Conservation (phyloP, 2,113 vertebrate species). For the Atractosteus spatula region DNA sequence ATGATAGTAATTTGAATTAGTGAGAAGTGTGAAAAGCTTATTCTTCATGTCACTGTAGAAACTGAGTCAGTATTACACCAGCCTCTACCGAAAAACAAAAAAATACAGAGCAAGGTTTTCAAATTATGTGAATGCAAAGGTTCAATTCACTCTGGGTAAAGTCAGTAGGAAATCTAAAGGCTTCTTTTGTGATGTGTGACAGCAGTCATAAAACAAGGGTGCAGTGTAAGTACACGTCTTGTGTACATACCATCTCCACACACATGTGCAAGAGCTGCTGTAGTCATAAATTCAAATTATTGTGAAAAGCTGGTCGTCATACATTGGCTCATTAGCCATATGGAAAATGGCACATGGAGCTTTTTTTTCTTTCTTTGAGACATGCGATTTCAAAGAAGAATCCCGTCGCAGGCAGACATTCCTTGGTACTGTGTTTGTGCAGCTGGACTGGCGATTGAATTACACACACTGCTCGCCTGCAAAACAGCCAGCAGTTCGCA, state of each 20-base stretch:
- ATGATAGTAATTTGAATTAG: too few relatives aligned
- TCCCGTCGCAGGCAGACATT: constrained; percentile 86
- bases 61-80: too few relatives aligned
- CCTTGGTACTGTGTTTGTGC: constrained; percentile 89
- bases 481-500: constrained; percentile 73
- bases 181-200: neutral
- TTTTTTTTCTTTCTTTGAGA: constrained; percentile 44
- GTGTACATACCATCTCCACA: constrained; percentile 55
- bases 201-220: neutral
- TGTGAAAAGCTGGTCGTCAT: constrained; percentile 80
- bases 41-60: too few relatives aligned
- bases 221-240: constrained; percentile 64
- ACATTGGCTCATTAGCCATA: constrained; percentile 84
- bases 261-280: constrained; percentile 45
- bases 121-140: too few relatives aligned
- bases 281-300: constrained; percentile 63
- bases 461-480: constrained; percentile 74
- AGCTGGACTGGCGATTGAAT: constrained; percentile 94
- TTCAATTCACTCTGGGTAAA: neutral
- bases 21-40: too few relatives aligned
- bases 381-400: constrained; percentile 86
- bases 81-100: too few relatives aligned
- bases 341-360: constrained; percentile 76
- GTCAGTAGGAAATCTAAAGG: neutral
- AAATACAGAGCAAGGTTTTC: too few relatives aligned